These are phyloP conservation scores for Nixonia krombeini DNA, from an alignment of 1,140 invertebrate species.

Conservation along the genomic window DNA sequence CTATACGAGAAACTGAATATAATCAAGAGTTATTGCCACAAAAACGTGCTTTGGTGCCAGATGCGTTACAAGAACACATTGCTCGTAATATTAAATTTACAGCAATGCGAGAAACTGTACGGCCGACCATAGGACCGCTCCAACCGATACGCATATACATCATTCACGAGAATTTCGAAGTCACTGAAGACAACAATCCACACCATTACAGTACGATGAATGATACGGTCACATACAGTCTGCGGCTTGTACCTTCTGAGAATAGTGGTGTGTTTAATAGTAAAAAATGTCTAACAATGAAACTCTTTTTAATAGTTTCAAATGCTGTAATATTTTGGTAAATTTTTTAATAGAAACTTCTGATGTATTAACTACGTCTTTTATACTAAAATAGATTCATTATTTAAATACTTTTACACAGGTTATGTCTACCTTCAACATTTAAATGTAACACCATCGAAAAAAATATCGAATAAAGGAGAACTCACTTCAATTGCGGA, in stretches of 20 bases:
- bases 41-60: constrained; percentile 75
- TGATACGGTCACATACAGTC: constrained; percentile 76
- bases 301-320: too few relatives aligned
- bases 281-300: too few relatives aligned
- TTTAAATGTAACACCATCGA: constrained; percentile 3
- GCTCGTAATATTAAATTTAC: constrained; percentile 71
- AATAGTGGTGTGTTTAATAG: constrained; percentile 69
- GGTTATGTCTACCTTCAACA: constrained; percentile 72
- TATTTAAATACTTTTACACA: too few relatives aligned
- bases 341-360: too few relatives aligned
- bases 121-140: constrained; percentile 72
- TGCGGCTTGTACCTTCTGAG: constrained; percentile 76
- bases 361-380: too few relatives aligned
- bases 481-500: constrained; percentile 21
- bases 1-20: constrained; percentile 53
- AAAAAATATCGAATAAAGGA: background rate
- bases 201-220: constrained; percentile 75
- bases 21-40: constrained; percentile 73
- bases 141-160: constrained; percentile 78
- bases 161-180: constrained; percentile 83
- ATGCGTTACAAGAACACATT: constrained; percentile 76
- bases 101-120: constrained; percentile 47
- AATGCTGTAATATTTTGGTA: too few relatives aligned
- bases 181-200: constrained; percentile 75
- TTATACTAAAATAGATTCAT: too few relatives aligned